phyloP scores from a whole-genome alignment of 2,113 vertebrate genomes.

The Stomatorhinus ivindoensis region DNA sequence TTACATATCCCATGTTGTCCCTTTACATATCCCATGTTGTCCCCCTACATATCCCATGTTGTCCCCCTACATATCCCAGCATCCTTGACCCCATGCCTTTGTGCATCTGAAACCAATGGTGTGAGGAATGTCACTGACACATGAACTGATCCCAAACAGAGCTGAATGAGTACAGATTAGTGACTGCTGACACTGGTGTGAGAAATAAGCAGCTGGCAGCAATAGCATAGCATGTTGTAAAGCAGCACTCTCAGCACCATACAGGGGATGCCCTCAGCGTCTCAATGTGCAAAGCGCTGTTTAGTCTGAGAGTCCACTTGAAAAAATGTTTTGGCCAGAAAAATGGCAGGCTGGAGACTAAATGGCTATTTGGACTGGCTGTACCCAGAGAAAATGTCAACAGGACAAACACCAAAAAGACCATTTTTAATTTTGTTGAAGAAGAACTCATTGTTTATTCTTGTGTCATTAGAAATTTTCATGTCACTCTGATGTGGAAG shows the following conservation, averaged over 20 bases:
- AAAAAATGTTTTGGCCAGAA: background rate
- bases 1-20: too few species aligned
- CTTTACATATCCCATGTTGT: too few species aligned
- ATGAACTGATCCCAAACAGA: background rate
- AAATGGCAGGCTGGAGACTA: background rate
- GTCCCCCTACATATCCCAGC: background rate
- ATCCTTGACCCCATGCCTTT: background rate
- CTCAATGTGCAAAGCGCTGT: background rate
- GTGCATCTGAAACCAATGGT: background rate
- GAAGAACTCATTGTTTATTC: conserved; percentile 5
- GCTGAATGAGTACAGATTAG: background rate
- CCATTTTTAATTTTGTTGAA: background rate
- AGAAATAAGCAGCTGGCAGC: background rate
- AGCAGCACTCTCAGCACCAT: background rate
- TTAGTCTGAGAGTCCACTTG: background rate
- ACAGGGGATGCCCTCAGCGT: background rate
- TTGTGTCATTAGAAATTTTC: background rate
- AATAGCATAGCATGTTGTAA: background rate
- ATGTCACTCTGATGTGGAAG: background rate
- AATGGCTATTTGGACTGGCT: background rate
- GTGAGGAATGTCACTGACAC: background rate
- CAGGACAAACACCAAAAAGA: background rate
- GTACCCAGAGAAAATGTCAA: background rate
- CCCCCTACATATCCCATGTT: too few species aligned
- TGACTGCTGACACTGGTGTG: background rate